Evolutionary conservation across 30 jellyfish, hydroid and myxozoan genomes (phyloP), one percentile per base, ranked within the genome.

Genomic region (Rhopilema esculentum): DNA sequence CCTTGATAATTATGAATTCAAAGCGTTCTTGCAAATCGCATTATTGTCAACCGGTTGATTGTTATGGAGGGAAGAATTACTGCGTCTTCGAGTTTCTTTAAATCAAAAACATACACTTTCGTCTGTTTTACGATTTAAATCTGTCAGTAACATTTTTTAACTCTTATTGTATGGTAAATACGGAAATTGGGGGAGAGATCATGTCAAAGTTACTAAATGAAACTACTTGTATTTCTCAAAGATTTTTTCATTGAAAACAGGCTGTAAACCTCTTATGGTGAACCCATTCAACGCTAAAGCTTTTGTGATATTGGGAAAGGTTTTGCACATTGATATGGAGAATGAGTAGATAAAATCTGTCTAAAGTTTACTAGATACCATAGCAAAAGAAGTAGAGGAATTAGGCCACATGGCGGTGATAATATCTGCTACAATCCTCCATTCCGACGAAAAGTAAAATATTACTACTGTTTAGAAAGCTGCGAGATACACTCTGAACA

Each of bases 21-120:
- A 66, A 73, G 69, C 51, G 69, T 23, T 73, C 84, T 73, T 40
- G 69, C 22, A 73, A 73, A 16, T 73, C 84, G 28, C 84, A 18
- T 73, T 40, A 30, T 28, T 40, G 84, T 29, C 84, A 73, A 73
- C 51, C 84, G 26, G 6, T 30, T 25, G 49, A 31, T 31, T 73
- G 84, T 73, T 25, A 21, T 12, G 57, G 12, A 40, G 57, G 57
- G 57, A 40, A 40, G 57, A 40, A 40, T 40, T 40, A 40, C 57
- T 40, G 57, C 57, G 57, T 40, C 57, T 40, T 12, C 1, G 66
- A 30, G 69, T n/a, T 67, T 73, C 69, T 21, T 73, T 73, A 73
- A 73, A 28, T 73, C 84, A 32, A 33, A 32, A 40, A 32, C 49
- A 8, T 32, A n/a, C 27, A 30, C 32, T n/a, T 19, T 63, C 72